Conservation (phyloP, 2,113 vertebrate species). For the Jaculus jaculus region DNA sequence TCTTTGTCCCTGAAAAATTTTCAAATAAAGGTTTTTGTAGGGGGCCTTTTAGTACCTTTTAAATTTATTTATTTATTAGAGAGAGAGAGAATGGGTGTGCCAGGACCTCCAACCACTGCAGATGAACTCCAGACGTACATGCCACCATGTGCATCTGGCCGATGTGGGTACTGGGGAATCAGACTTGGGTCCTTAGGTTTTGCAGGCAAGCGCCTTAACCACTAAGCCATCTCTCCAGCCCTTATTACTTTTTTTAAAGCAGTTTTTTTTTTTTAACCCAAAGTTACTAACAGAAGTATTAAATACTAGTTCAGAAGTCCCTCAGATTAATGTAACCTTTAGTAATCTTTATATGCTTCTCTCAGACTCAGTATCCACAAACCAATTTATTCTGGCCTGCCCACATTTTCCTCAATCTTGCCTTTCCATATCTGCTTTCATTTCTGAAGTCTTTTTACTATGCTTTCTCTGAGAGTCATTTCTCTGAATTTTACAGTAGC, state of each 20-base stretch:
- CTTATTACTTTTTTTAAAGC: slow-evolving; percentile 8
- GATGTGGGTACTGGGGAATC: neutral
- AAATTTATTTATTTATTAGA: too few species aligned
- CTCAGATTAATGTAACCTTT: slow-evolving; percentile 39
- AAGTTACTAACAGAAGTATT: neutral
- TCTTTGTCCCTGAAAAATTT: slow-evolving; percentile 34
- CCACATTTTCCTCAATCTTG: neutral
- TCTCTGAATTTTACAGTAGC: slow-evolving; percentile 38
- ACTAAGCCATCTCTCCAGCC: too few species aligned
- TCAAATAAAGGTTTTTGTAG: neutral
- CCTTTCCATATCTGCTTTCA: slow-evolving; percentile 1
- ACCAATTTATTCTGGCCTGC: slow-evolving; percentile 29
- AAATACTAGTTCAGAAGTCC: neutral
- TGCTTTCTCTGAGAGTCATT: slow-evolving; percentile 46
- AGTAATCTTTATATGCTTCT: slow-evolving; percentile 32
- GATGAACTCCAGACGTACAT: too few species aligned
- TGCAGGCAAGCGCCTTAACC: too few species aligned
- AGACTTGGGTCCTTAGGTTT: too few species aligned
- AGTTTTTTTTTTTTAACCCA: too few species aligned
- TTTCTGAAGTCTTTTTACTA: slow-evolving; percentile 46
- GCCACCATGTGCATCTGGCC: too few species aligned
- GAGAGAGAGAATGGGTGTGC: too few species aligned
- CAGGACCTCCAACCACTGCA: too few species aligned
- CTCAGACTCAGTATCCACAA: neutral
- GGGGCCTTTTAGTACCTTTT: neutral